A percentile compares a stretch with the other conserved stretches of the same genome.
These are phyloP conservation scores for Aegypius monachus DNA, from an alignment of 2,113 vertebrate species.

Conservation along the genomic window DNA sequence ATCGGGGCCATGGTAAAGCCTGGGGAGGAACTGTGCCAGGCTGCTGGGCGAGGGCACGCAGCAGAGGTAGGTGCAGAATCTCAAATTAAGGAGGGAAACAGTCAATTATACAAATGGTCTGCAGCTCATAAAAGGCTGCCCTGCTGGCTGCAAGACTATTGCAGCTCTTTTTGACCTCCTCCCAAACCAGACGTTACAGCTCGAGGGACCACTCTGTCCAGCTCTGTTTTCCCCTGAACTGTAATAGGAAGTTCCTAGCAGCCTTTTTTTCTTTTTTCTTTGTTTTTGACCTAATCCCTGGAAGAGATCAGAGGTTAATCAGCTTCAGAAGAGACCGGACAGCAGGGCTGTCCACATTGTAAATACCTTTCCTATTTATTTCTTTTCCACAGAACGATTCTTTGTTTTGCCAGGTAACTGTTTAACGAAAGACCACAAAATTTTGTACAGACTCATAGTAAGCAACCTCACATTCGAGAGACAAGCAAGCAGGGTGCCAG, in stretches of 20 bases:
- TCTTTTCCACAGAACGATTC: neutral
- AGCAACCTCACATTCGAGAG: neutral
- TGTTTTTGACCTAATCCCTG: neutral
- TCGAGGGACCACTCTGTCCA: neutral
- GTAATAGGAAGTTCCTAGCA: neutral
- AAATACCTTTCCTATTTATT: neutral
- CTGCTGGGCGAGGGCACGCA: neutral
- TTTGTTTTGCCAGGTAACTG: neutral
- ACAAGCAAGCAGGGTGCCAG: neutral
- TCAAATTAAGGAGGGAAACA: neutral
- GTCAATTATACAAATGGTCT: neutral
- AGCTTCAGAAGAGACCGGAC: neutral
- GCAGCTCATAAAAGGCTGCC: neutral
- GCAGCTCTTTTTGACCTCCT: neutral
- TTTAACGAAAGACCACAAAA: neutral
- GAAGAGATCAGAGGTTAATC: slow-evolving; percentile 5
- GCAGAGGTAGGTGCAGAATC: neutral
- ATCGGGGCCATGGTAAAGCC: neutral
- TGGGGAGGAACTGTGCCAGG: neutral
- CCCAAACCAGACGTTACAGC: neutral
- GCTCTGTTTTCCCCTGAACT: neutral
- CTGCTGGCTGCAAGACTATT: neutral
- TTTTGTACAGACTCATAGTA: neutral
- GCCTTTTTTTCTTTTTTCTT: neutral
- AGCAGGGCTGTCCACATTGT: neutral